A percentile compares a stretch with the other conserved stretches of the same genome.
Evolutionary conservation across 2,888 invertebrate genomes (phyloP).

Genomic region (Microplitis manilae): DNA sequence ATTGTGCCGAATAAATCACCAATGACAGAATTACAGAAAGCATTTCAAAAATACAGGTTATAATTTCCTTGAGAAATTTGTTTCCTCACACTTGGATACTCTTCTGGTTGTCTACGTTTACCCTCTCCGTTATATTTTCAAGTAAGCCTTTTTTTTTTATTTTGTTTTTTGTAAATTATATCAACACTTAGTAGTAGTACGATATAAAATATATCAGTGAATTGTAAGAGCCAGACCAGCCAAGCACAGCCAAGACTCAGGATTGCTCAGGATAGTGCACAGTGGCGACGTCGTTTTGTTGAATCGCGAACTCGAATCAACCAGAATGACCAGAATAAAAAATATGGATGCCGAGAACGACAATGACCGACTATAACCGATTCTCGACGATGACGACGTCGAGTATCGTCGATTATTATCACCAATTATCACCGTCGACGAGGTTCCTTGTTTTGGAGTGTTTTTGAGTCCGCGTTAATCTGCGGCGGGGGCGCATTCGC

Average conservation of each 20-base stretch:
- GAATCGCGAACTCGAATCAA: not conserved
- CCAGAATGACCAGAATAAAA: not conserved
- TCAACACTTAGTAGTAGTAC: not conserved
- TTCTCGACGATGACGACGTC: not conserved
- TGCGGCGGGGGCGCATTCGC: conserved; percentile 31
- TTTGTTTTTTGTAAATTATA: not conserved
- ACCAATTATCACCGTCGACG: not conserved
- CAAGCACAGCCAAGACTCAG: not conserved
- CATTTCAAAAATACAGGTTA: conserved; percentile 1
- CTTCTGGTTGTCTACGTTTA: not conserved
- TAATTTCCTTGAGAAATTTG: not conserved
- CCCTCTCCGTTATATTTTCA: not conserved
- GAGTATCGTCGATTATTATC: not conserved
- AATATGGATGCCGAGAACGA: not conserved
- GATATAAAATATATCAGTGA: not conserved
- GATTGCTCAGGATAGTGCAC: not conserved
- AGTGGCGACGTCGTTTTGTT: not conserved
- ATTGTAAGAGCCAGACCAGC: not conserved
- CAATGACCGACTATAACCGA: not conserved
- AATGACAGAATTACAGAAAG: not conserved
- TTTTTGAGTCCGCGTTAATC: conserved; percentile 18
- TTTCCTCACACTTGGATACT: not conserved
- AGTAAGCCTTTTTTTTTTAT: not conserved
- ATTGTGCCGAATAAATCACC: not conserved
- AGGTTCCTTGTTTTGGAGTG: not conserved